Percentiles rank a stretch among this genome's conserved stretches.
Evolutionary conservation across 2,113 vertebrate species (phyloP).

Genomic region (Rhinogobius similis): DNA sequence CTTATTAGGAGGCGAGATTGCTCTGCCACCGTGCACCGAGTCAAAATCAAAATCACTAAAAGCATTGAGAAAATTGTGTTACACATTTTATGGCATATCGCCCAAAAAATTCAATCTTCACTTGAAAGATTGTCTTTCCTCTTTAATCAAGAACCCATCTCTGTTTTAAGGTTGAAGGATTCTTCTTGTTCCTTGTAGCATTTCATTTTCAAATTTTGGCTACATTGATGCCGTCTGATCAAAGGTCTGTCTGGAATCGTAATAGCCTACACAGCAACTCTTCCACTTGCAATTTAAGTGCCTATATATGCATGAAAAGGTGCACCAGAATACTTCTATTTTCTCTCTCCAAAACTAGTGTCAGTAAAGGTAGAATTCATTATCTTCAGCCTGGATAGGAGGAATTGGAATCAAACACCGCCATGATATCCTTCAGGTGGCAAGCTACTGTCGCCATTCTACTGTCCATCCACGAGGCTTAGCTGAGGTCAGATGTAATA

Average conservation of each 20-base stretch:
- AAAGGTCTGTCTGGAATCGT: background rate
- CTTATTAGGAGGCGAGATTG: no score
- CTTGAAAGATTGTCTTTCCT: no score
- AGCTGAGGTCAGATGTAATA: slow-evolving; percentile 4
- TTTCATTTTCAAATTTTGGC: background rate
- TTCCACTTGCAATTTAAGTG: background rate
- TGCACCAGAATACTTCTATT: background rate
- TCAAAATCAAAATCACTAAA: no score
- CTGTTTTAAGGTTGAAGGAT: background rate
- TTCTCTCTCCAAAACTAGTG: background rate
- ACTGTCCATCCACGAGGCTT: background rate
- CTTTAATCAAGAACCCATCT: background rate
- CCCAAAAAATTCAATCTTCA: no score
- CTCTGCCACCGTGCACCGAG: no score
- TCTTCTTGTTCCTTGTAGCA: background rate
- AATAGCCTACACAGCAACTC: background rate
- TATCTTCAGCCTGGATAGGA: background rate
- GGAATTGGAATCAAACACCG: background rate
- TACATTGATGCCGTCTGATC: background rate
- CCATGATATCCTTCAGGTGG: background rate
- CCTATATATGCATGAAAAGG: background rate
- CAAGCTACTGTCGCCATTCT: background rate
- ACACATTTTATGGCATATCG: no score
- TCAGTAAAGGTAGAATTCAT: background rate
- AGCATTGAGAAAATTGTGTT: no score